Evolutionary conservation across 1,140 invertebrate species (phyloP).

Genomic region (Leptopilina boulardi): DNA sequence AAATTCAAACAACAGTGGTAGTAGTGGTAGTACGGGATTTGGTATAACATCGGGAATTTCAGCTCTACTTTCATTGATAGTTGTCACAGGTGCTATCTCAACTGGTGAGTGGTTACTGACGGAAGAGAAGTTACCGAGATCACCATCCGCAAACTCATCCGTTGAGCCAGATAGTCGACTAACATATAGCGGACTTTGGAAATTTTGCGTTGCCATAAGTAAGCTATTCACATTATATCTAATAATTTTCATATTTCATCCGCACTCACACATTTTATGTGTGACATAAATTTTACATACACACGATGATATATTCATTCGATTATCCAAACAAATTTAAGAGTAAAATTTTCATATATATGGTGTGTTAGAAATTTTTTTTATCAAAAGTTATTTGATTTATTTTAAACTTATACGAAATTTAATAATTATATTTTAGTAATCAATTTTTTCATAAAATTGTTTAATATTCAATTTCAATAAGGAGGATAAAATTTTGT

Average conservation of each 20-base stretch:
- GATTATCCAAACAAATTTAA: too few relatives aligned
- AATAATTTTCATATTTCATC: conserved; percentile 29
- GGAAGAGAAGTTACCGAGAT: conserved; percentile 78
- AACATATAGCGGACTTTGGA: conserved; percentile 72
- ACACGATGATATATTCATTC: too few relatives aligned
- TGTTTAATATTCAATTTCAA: too few relatives aligned
- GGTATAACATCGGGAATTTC: conserved; percentile 69
- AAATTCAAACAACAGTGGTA: conserved; percentile 45
- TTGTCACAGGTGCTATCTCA: conserved; percentile 77
- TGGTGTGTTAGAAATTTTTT: too few relatives aligned
- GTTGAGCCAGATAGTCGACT: conserved; percentile 68
- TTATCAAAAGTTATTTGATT: too few relatives aligned
- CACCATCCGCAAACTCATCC: conserved; percentile 62
- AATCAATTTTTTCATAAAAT: too few relatives aligned
- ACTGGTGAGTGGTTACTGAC: conserved; percentile 79
- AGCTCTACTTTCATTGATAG: conserved; percentile 76
- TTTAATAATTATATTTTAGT: too few relatives aligned
- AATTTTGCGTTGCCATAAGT: conserved; percentile 70
- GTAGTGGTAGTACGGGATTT: conserved; percentile 57
- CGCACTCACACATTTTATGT: neutral
- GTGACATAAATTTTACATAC: neutral
- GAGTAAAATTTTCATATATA: too few relatives aligned
- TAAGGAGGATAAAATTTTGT: too few relatives aligned
- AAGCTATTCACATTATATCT: conserved; percentile 49
- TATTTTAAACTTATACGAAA: too few relatives aligned